Conservation (phyloP, 2,797 vertebrate species). For the Cossypha dichroa region DNA sequence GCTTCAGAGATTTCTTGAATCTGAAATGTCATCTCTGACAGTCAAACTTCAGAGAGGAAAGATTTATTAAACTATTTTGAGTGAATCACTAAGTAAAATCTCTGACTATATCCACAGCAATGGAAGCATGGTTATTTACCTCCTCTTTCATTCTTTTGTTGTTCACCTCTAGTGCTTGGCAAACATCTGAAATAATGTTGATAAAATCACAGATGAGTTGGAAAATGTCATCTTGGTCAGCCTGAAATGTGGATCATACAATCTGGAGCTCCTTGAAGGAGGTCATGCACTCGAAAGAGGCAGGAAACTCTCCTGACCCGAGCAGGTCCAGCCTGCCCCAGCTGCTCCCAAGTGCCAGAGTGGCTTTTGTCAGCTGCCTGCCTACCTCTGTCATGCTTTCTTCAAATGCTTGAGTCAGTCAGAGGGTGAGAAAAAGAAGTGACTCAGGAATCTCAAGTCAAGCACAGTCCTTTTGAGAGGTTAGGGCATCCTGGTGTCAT, state of each 20-base stretch:
- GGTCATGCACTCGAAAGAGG: background rate
- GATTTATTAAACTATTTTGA: background rate
- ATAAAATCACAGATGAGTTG: background rate
- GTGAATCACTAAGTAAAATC: background rate
- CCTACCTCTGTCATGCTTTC: background rate
- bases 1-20: background rate
- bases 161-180: background rate
- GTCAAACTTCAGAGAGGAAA: background rate
- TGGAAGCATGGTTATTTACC: background rate
- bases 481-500: background rate
- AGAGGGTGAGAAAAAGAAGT: background rate
- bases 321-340: background rate
- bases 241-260: rapidly evolving
- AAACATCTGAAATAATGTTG: background rate
- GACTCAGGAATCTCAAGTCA: background rate
- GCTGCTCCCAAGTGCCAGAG: background rate
- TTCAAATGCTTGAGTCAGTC: background rate
- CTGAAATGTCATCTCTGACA: background rate
- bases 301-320: background rate
- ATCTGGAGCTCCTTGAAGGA: background rate
- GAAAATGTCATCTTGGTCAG: background rate
- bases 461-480: background rate
- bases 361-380: background rate
- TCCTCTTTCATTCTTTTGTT: background rate
- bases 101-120: background rate